These are phyloP conservation scores for Acrobeloides nanus DNA, from an alignment of 2,888 invertebrate species.

Conservation along the genomic window DNA sequence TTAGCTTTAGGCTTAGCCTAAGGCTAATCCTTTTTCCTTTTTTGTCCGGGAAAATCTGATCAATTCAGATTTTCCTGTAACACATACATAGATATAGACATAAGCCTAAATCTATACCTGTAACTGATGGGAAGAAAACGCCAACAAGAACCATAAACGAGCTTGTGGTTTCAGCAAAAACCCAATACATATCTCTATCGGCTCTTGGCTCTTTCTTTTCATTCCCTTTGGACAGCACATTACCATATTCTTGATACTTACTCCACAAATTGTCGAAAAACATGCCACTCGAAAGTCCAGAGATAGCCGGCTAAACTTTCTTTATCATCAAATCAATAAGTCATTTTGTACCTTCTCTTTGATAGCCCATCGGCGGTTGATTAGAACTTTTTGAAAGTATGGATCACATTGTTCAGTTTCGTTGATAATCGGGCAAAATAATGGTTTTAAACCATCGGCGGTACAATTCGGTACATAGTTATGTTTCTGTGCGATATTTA, in stretches of 20 bases:
- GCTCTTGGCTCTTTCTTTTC: conserved; percentile 17
- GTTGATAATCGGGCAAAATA: conserved; percentile 76
- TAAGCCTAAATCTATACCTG: conserved; percentile 74
- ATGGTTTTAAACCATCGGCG: conserved; percentile 65
- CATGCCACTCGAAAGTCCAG: conserved; percentile 83
- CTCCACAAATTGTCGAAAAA: conserved; percentile 62
- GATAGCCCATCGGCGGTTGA: no score
- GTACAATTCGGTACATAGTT: conserved; percentile 67
- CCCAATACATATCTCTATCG: conserved; percentile 60
- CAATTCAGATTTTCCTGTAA: no score
- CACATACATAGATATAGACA: no score
- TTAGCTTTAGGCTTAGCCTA: no score
- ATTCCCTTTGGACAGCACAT: conserved; percentile 37
- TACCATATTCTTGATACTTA: conserved; percentile 41
- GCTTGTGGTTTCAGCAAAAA: conserved; percentile 82
- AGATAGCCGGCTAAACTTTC: conserved; percentile 69
- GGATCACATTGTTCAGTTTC: conserved; percentile 39
- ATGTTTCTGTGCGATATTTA: conserved; percentile 28
- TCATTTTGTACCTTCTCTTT: no score
- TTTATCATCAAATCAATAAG: no score
- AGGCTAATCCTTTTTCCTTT: no score
- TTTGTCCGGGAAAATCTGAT: no score
- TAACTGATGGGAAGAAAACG: conserved; percentile 98
- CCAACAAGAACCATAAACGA: conserved; percentile 92
- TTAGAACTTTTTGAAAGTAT: conserved; percentile 36